phyloP scores from a whole-genome alignment of 2,888 invertebrate species.

The Hemaris fuciformis region DNA sequence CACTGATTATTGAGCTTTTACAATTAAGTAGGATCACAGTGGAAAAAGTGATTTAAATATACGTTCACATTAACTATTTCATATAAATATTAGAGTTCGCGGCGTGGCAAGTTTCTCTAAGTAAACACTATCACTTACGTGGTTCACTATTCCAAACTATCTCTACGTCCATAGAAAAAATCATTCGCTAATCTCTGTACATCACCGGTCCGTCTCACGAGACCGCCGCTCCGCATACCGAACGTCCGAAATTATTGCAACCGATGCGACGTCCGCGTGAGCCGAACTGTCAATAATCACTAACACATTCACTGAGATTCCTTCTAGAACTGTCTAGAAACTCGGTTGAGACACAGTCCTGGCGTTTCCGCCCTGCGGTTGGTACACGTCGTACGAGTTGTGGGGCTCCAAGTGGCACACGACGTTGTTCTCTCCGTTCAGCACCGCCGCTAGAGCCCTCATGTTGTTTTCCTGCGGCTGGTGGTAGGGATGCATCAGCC shows the following conservation, averaged over 20 bases:
- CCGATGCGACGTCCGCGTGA: not conserved
- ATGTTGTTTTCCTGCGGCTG: conserved; percentile 80
- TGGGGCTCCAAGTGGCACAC: conserved; percentile 92
- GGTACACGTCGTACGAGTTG: conserved; percentile 76
- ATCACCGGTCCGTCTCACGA: conserved; percentile 30
- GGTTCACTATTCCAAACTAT: conserved; percentile 60
- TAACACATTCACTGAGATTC: conserved; percentile 23
- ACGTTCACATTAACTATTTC: conserved; percentile 66
- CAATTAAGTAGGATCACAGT: conserved; percentile 80
- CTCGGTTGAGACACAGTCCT: conserved; percentile 78
- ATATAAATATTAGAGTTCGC: conserved; percentile 70
- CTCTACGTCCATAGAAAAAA: conserved; percentile 76
- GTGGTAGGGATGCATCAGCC: conserved; percentile 78
- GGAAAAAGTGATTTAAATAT: conserved; percentile 79
- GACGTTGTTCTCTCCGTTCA: conserved; percentile 92
- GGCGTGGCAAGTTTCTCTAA: conserved; percentile 78
- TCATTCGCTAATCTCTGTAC: conserved; percentile 71
- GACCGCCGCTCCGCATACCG: conserved; percentile 11
- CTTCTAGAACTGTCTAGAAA: conserved; percentile 59
- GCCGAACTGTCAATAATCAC: conserved; percentile 6
- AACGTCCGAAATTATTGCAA: not conserved
- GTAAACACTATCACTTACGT: conserved; percentile 67
- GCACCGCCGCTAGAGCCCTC: conserved; percentile 87
- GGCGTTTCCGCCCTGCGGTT: conserved; percentile 68
- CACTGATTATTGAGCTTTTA: conserved; percentile 76